Evolutionary conservation across 1,140 invertebrate species (phyloP).

Genomic region (Zaprionus africanus): DNA sequence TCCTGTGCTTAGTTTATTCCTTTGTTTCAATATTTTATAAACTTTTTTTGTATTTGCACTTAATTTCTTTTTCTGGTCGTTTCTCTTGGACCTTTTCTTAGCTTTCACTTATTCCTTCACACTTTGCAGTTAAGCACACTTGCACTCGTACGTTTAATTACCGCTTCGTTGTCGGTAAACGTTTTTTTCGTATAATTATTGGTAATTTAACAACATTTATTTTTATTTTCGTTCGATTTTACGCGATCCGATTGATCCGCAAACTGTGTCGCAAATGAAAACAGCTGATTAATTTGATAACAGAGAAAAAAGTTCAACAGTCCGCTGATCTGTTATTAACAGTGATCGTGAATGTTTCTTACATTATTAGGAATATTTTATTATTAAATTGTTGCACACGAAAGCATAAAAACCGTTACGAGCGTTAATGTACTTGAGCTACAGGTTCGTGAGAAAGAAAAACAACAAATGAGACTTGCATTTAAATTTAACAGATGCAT

Average conservation of each 20-base stretch:
- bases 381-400: background rate
- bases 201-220: constrained; percentile 32
- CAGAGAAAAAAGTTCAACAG: constrained; percentile 24
- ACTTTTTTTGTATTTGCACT: constrained; percentile 50
- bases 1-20: constrained; percentile 21
- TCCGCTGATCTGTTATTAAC: constrained; percentile 30
- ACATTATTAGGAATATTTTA: background rate
- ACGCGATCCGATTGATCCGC: constrained; percentile 50
- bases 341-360: constrained; percentile 9
- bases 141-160: constrained; percentile 30
- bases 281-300: constrained; percentile 44
- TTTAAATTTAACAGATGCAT: background rate
- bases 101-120: constrained; percentile 41
- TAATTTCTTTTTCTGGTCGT: constrained; percentile 23
- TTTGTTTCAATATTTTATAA: constrained; percentile 39
- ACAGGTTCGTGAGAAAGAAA: background rate
- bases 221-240: constrained; percentile 50
- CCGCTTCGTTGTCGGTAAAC: constrained; percentile 15
- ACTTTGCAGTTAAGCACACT: constrained; percentile 21
- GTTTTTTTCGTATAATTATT: constrained; percentile 23
- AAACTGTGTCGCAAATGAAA: constrained; percentile 48
- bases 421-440: background rate
- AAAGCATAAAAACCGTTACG: background rate
- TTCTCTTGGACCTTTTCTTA: constrained; percentile 24
- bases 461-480: background rate